Percentiles rank a stretch among this genome's conserved stretches.
Evolutionary conservation across 2,113 vertebrate genomes (phyloP).

Genomic region (Pelobates fuscus): DNA sequence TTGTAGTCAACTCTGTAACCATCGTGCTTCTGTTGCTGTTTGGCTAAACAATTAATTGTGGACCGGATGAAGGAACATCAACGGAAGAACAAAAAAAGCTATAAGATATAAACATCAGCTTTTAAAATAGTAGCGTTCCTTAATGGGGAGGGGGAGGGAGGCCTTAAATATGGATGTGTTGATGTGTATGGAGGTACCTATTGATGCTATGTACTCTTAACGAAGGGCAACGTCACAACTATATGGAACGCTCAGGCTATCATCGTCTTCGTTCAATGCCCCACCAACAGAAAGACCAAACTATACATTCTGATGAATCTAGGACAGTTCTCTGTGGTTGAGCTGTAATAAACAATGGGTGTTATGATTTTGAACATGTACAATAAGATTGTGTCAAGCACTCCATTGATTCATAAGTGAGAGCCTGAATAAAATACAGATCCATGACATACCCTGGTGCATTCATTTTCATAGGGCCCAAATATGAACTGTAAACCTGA

Average conservation of each 20-base stretch:
- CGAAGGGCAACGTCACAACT: too few relatives aligned
- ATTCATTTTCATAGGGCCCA: neutral
- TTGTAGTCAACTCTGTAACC: constrained; percentile 84
- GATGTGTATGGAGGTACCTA: neutral
- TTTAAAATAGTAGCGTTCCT: too few relatives aligned
- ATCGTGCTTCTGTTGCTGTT: constrained; percentile 89
- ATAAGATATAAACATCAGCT: too few relatives aligned
- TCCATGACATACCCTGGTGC: neutral
- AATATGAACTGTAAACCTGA: neutral
- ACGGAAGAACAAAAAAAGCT: neutral
- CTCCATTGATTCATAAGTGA: neutral
- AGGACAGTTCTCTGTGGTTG: too few relatives aligned
- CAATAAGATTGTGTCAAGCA: constrained; percentile 5
- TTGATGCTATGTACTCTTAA: too few relatives aligned
- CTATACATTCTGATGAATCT: neutral
- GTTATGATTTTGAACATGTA: neutral
- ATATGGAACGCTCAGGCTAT: too few relatives aligned
- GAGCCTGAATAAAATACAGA: neutral
- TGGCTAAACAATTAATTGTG: constrained; percentile 68
- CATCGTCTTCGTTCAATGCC: neutral
- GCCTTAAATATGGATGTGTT: neutral
- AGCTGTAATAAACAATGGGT: too few relatives aligned
- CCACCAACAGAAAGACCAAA: neutral
- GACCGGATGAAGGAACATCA: neutral
- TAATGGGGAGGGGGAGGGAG: too few relatives aligned